These are phyloP conservation scores for Bombus pyrosoma DNA, from an alignment of 1,140 invertebrate genomes.

Conservation along the genomic window DNA sequence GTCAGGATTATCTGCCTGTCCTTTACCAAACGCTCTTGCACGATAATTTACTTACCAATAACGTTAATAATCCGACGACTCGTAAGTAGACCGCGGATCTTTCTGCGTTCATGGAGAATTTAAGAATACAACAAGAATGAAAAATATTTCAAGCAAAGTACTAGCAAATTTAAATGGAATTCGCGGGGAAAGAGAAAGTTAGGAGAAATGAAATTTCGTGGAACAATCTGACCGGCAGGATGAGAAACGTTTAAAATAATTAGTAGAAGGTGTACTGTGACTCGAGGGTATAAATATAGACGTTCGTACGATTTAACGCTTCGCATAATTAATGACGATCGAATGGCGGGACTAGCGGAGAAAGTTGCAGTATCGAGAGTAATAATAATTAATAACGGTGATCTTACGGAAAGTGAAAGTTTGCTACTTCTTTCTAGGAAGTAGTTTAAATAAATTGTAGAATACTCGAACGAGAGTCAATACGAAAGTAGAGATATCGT, in stretches of 20 bases:
- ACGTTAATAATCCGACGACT: too few species aligned
- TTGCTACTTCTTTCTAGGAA: background rate
- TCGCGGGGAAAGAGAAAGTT: background rate
- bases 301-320: too few species aligned
- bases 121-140: too few species aligned
- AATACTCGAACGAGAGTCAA: too few species aligned
- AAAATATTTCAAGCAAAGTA: background rate
- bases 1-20: background rate
- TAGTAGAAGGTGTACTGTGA: background rate
- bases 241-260: background rate
- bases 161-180: too few species aligned
- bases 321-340: background rate
- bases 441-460: background rate
- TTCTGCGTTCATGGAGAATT: background rate
- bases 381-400: slow-evolving; percentile 9
- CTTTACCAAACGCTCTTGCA: background rate
- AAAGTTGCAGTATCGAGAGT: background rate
- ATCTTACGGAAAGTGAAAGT: background rate
- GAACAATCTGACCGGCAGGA: background rate
- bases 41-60: background rate
- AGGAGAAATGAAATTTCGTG: background rate
- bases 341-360: background rate
- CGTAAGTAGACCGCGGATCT: too few species aligned
- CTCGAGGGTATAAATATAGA: background rate
- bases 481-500: background rate